Conservation (phyloP, 2,113 vertebrate species). For the Mugil cephalus region DNA sequence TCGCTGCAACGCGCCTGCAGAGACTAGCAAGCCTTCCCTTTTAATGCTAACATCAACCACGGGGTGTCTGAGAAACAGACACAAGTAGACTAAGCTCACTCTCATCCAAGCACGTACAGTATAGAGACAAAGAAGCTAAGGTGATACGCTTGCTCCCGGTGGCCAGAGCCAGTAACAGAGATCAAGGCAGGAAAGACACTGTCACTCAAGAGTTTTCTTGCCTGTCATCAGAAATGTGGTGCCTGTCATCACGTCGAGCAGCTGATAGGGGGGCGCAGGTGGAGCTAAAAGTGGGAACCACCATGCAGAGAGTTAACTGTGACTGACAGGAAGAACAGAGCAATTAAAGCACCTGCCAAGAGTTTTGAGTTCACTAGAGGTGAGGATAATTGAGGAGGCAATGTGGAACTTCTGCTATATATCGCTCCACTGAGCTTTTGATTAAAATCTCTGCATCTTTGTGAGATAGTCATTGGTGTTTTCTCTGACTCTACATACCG, state of each 20-base stretch:
- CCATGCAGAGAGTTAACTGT: constrained; percentile 76
- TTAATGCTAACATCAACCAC: constrained; percentile 26
- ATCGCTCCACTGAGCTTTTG: constrained; percentile 24
- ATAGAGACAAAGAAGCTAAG: constrained; percentile 52
- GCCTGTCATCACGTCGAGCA: constrained; percentile 60
- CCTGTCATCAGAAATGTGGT: constrained; percentile 76
- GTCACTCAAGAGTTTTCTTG: constrained; percentile 75
- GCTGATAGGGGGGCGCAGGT: constrained; percentile 68
- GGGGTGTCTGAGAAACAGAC: constrained; percentile 38
- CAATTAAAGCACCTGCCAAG: constrained; percentile 87
- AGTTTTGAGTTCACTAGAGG: constrained; percentile 78
- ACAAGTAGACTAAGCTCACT: constrained; percentile 33
- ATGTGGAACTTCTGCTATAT: constrained; percentile 38
- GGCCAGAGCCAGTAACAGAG: constrained; percentile 68
- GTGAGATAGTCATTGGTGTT: constrained; percentile 20
- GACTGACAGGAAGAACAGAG: constrained; percentile 90
- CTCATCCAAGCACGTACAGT: constrained; percentile 48
- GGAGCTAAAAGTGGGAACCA: constrained; percentile 76
- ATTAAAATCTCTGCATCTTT: constrained; percentile 33
- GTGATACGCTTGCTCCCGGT: constrained; percentile 68
- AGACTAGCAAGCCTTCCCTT: constrained; percentile 30
- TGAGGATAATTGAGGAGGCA: constrained; percentile 59
- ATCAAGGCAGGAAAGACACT: constrained; percentile 72
- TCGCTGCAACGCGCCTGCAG: constrained; percentile 51
- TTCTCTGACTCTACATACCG: neutral